These are phyloP conservation scores for Palythoa heliodiscus DNA, from an alignment of 92 coral and sea anemone species.

Conservation along the genomic window DNA sequence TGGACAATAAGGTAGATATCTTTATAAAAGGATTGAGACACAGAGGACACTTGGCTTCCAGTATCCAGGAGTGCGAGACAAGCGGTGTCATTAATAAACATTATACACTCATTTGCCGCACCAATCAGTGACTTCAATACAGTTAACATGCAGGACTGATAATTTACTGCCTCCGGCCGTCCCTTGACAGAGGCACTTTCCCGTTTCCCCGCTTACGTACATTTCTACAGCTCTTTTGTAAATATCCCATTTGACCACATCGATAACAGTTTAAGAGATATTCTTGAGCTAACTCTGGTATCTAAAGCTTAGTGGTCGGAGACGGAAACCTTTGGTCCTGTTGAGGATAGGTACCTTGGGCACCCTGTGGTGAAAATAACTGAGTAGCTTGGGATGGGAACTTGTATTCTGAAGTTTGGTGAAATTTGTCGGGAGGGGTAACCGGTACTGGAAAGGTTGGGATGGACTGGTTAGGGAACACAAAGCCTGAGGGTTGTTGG, in stretches of 20 bases:
- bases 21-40: constrained; percentile 20
- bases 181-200: constrained; percentile 17
- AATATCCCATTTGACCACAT: constrained; percentile 14
- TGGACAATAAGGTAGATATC: constrained; percentile 8
- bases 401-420: constrained; percentile 7
- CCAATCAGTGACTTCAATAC: too few relatives aligned
- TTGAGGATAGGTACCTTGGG: constrained; percentile 21
- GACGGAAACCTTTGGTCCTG: constrained; percentile 4
- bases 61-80: constrained; percentile 38
- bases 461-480: constrained; percentile 16
- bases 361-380: constrained; percentile 18
- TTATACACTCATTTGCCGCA: constrained; percentile 20
- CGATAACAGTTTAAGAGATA: constrained; percentile 19
- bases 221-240: neutral
- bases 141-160: constrained; percentile 2
- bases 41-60: constrained; percentile 28
- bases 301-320: neutral
- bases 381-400: constrained; percentile 9
- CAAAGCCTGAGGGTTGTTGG: constrained; percentile 23
- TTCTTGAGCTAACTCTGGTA: constrained; percentile 4
- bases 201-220: constrained; percentile 2
- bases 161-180: constrained; percentile 23
- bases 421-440: constrained; percentile 13
- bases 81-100: neutral
- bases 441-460: constrained; percentile 11